Base-by-base conservation (phyloP, 2,797 vertebrate species). In the Fistularia commersonii region DNA sequence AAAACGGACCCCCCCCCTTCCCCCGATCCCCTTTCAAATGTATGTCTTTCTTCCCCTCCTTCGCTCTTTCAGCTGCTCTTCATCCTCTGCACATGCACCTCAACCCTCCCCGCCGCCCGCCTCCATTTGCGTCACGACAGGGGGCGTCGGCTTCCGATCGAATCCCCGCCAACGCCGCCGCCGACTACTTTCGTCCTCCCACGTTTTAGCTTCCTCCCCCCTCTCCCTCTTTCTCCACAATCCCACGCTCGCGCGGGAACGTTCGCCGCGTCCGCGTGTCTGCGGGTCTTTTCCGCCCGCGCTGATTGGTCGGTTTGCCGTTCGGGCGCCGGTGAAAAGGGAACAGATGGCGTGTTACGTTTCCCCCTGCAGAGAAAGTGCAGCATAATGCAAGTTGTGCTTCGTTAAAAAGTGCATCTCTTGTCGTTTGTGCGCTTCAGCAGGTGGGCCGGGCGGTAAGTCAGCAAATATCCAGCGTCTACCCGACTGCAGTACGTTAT, bases 281-380 rank as follows among this genome's bases (percentile, higher is more conserved):
- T 66, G 62, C 62, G 45, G 62, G 65, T 80, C 55, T 74, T n/a
- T n/a, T n/a, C n/a, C n/a, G n/a, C n/a, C n/a, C n/a, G n/a, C n/a
- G n/a, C n/a, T n/a, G n/a, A n/a, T n/a, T n/a, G n/a, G 64, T 77
- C 57, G 66, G 62, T 68, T 64, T 58, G 11, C 65, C 54, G 31
- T 54, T 83, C 80, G 77, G 77, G 76, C 81, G 61, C 68, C 33
- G 62, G 74, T 71, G 65, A 74, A 80, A 11, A 41, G 63, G 36
- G 76, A 83, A 79, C 87, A 89, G 86, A 89, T 88, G 86, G 86
- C 54, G 57, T 3, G 56, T 64, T 72, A 70, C 46, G 43, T 78
- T 72, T 73, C 32, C 62, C 72, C 78, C 83, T 64, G 74, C 76
- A 60, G 80, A 84, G 78, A 39, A 69, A 69, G 60, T 46, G 73